Percentiles rank a stretch among this genome's conserved stretches.
These are phyloP conservation scores for Canis aureus DNA, from an alignment of 2,113 vertebrate genomes.

Conservation along the genomic window DNA sequence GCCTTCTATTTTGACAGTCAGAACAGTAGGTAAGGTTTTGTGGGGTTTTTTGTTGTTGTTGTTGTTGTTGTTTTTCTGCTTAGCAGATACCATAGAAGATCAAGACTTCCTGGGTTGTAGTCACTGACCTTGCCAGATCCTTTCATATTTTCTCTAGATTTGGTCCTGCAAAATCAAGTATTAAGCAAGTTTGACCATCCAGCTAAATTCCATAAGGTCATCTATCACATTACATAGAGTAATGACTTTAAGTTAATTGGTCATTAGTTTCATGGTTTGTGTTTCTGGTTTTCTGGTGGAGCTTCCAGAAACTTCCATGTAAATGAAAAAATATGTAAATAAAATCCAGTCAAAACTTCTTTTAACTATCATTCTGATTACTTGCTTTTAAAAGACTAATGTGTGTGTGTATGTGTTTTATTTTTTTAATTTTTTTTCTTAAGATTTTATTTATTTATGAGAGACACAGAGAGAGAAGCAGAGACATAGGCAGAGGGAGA, in stretches of 20 bases:
- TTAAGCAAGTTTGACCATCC: constrained; percentile 48
- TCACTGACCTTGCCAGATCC: constrained; percentile 63
- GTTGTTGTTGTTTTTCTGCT: background rate
- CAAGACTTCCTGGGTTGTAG: background rate
- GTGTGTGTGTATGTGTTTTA: background rate
- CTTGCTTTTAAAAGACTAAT: background rate
- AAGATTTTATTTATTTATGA: too few species aligned
- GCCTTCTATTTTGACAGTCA: background rate
- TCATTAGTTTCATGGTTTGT: constrained; percentile 51
- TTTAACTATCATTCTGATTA: background rate
- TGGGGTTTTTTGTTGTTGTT: too few species aligned
- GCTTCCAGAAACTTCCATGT: constrained; percentile 18
- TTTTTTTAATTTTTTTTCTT: too few species aligned
- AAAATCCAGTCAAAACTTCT: background rate
- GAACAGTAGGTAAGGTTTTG: background rate
- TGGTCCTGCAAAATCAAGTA: constrained; percentile 39
- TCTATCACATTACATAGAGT: background rate
- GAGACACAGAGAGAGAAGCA: too few species aligned
- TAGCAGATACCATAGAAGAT: background rate
- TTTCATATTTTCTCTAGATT: constrained; percentile 37
- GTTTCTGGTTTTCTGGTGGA: constrained; percentile 19
- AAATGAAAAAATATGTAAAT: constrained; percentile 16
- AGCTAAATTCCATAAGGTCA: constrained; percentile 46
- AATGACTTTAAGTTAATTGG: constrained; percentile 59
- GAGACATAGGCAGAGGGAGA: too few species aligned